Percentiles rank a stretch among this genome's conserved stretches.
phyloP scores from a whole-genome alignment of 2,797 vertebrate genomes.

The Siniperca scherzeri region DNA sequence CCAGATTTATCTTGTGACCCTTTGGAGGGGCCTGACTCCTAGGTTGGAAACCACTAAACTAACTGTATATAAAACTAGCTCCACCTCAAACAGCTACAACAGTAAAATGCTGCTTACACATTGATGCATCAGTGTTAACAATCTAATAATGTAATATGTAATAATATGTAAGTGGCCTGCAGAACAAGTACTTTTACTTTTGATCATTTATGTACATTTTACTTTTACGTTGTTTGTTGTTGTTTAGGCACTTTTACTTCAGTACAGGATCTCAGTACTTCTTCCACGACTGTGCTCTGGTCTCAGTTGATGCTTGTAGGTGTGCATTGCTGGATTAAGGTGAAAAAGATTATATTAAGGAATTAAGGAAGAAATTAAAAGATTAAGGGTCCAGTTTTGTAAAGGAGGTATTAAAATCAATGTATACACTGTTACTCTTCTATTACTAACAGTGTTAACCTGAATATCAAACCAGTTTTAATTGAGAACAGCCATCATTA shows the following conservation, averaged over 20 bases:
- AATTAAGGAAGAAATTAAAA: slow-evolving; percentile 15
- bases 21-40: background rate
- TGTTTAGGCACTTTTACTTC: background rate
- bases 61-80: too few species aligned
- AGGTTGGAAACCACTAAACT: too few species aligned
- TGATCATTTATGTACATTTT: too few species aligned
- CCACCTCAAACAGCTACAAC: too few species aligned
- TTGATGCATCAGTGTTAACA: too few species aligned
- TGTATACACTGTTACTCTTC: background rate
- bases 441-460: background rate
- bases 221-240: background rate
- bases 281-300: background rate
- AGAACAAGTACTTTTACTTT: background rate
- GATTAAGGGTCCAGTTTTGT: background rate
- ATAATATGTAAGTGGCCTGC: too few species aligned
- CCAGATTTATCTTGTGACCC: background rate
- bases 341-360: slow-evolving; percentile 5
- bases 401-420: background rate
- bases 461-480: slow-evolving; percentile 12
- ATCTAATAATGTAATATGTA: too few species aligned
- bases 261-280: background rate
- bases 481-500: background rate
- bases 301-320: background rate
- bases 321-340: slow-evolving; percentile 3
- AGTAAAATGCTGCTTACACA: too few species aligned